phyloP scores from a whole-genome alignment of 1,140 invertebrate genomes.

The Octopus bimaculoides region DNA sequence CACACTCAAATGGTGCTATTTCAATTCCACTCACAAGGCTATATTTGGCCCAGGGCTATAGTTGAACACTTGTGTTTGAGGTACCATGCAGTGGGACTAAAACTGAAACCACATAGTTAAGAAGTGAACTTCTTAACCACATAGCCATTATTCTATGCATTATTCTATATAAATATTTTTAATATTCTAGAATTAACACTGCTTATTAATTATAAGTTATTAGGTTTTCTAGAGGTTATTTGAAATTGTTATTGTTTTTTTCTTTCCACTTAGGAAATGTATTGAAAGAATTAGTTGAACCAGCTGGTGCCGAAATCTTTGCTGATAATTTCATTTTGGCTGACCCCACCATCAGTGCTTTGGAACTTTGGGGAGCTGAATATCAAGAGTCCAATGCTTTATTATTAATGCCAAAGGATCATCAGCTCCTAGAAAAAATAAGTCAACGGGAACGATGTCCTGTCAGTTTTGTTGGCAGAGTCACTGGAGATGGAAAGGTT shows the following conservation, averaged over 20 bases:
- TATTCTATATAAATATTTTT: no score
- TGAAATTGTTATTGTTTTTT: not conserved
- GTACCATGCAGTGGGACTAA: no score
- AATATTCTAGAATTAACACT: no score
- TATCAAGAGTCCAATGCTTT: slow-evolving; percentile 96
- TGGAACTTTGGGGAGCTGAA: slow-evolving; percentile 97
- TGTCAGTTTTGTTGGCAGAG: slow-evolving; percentile 87
- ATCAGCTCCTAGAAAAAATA: slow-evolving; percentile 70
- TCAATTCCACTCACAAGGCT: no score
- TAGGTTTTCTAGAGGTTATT: no score
- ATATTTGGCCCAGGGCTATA: no score
- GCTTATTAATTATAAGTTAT: no score
- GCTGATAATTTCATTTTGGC: slow-evolving; percentile 82
- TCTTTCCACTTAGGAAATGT: slow-evolving; percentile 75
- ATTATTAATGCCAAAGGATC: slow-evolving; percentile 67
- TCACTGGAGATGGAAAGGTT: slow-evolving; percentile 82
- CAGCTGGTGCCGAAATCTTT: slow-evolving; percentile 87
- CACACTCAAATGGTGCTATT: no score
- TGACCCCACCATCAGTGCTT: slow-evolving; percentile 86
- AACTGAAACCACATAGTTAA: no score
- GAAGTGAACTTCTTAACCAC: no score
- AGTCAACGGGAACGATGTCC: slow-evolving; percentile 85
- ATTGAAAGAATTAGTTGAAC: slow-evolving; percentile 93
- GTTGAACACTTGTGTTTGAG: no score
- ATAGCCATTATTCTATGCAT: no score